A percentile compares a stretch with the other conserved stretches of the same genome.
Conservation (phyloP, 2,888 invertebrate genomes). For the Clostera curtula region DNA sequence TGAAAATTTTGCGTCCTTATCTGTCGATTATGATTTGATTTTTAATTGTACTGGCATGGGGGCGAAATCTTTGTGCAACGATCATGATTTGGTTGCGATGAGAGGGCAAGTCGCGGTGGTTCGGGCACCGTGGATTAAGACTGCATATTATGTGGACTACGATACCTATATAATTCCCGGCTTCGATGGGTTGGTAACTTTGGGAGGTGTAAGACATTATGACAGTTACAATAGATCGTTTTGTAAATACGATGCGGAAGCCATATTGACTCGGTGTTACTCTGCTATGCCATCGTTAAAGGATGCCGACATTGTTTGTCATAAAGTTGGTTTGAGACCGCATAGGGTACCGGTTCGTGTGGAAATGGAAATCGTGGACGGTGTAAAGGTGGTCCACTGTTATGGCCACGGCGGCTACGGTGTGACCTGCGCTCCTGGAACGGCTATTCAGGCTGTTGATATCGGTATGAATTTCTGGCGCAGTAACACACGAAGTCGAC, state of each 20-base stretch:
- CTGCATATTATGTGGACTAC: conserved; percentile 89
- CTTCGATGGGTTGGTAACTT: conserved; percentile 79
- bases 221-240: conserved; percentile 82
- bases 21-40: conserved; percentile 80
- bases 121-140: conserved; percentile 92
- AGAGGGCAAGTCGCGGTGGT: conserved; percentile 90
- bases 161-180: conserved; percentile 92
- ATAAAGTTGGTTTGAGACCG: conserved; percentile 88
- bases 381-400: conserved; percentile 85
- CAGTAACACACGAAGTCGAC: conserved; percentile 40
- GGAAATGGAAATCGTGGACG: conserved; percentile 76
- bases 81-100: conserved; percentile 83
- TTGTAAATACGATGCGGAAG: conserved; percentile 82
- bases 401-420: conserved; percentile 98
- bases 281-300: conserved; percentile 82
- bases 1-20: conserved; percentile 76
- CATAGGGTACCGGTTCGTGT: conserved; percentile 84
- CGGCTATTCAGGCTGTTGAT: conserved; percentile 83
- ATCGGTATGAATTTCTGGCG: conserved; percentile 76
- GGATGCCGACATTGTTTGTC: conserved; percentile 72
- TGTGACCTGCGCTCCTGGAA: conserved; percentile 92
- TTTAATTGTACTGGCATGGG: conserved; percentile 92
- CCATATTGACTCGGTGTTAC: conserved; percentile 86
- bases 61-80: conserved; percentile 84
- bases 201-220: conserved; percentile 91